Evolutionary conservation across 1,140 invertebrate species (phyloP), one percentile per base, ranked within the genome.

Genomic region (Archivesica marissinica): DNA sequence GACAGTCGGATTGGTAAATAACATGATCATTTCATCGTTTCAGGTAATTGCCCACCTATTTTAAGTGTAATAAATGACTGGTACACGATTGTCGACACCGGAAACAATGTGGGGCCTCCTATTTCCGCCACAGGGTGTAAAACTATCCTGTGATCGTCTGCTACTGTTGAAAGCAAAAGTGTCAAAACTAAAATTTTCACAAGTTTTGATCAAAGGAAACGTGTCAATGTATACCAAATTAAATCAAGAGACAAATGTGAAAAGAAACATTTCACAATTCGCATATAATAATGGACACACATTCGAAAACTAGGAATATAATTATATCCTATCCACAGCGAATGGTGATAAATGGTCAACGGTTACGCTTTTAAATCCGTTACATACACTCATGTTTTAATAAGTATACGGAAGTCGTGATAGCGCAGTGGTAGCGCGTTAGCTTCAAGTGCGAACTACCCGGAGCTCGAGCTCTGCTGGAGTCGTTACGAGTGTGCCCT

Each of bases 61-160:
- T 56, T 33, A 35, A 41, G 39, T 59, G 20, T 52, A 41, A 56
- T 54, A 76, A 35, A 76, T 20, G 28, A 54, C 23, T 54, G 52
- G 52, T 35, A 47, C 33, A 59, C 33, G 47, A 20, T 39, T 38
- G 56, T 38, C 54, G 20, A 39, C 52, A 56, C 44, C 28, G 52
- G 54, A 9, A 41, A 76, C 74, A 76, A 76, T 76, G 35, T 59
- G 50, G 74, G 50, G 33, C 52, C 74, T 15, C 50, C 54, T 6
- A 76, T 59, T 76, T 76, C 52, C 74, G 33, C 54, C 38, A 59
- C 33, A 52, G 52, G 74, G 54, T n/a, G 74, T 50, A 23, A 76
- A 76, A 41, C 33, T 9, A 30, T 59, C 74, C 15, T 59, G 74
- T 76, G 30, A 76, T 76, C 33, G 41, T 41, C 30, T 25, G 38